A percentile compares a stretch with the other conserved stretches of the same genome.
Conservation (phyloP, 2,113 vertebrate genomes). For the western clawed frog (Xenopus tropicalis) region UCB_Xtro_10.0 CM004450.2:12127501-12128000, state of each 20-base stretch:
- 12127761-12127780: not conserved
- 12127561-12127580: no score
- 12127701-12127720: not conserved
- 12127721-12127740: not conserved
- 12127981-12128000: no score
- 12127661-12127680: not conserved
- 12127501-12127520: no score
- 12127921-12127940: constrained; percentile 9
- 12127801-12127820: constrained; percentile 7
- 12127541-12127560: no score
- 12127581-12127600: no score
- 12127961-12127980: not conserved
- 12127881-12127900: constrained; percentile 11
- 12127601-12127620: no score
- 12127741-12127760: not conserved
- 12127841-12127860: constrained; percentile 33
- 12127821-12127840: constrained; percentile 22
- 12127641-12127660: not conserved
- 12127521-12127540: no score
- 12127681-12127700: not conserved
- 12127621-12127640: no score
- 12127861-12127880: not conserved
- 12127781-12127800: constrained; percentile 21
- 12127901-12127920: not conserved
- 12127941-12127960: not conserved